A percentile compares a stretch with the other conserved stretches of the same genome.
These are phyloP conservation scores for Sebastes fasciatus DNA, from an alignment of 2,113 vertebrate species.

Conservation along the genomic window DNA sequence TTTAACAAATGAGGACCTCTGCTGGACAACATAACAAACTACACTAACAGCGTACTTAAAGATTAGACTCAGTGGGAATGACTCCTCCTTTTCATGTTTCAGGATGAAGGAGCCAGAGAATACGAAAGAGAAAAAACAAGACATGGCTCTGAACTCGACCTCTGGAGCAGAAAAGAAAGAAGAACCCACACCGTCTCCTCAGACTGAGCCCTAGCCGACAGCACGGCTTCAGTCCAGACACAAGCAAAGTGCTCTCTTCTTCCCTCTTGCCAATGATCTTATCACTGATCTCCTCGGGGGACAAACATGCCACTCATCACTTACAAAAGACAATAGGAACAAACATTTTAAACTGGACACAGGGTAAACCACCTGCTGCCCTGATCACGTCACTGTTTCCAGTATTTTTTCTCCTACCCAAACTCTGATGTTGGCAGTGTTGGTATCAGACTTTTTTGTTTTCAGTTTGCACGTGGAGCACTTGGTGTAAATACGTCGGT, in stretches of 20 bases:
- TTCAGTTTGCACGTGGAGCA: constrained; percentile 41
- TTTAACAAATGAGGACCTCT: constrained; percentile 57
- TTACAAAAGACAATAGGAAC: background rate
- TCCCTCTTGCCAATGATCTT: background rate
- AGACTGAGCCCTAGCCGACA: constrained; percentile 64
- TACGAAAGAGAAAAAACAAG: constrained; percentile 75
- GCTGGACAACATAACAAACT: constrained; percentile 51
- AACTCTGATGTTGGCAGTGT: constrained; percentile 10
- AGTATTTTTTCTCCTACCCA: background rate
- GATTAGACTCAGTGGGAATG: background rate
- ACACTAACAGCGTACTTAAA: constrained; percentile 14
- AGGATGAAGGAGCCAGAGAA: constrained; percentile 76
- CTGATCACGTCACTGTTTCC: background rate
- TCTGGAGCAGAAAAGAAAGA: constrained; percentile 68
- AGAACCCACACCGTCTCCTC: constrained; percentile 48
- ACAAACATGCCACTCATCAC: background rate
- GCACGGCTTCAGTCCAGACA: background rate
- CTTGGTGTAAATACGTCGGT: constrained; percentile 18
- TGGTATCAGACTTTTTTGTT: constrained; percentile 1
- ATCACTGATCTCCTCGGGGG: constrained; percentile 10
- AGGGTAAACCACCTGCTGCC: constrained; percentile 31
- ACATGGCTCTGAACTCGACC: constrained; percentile 72
- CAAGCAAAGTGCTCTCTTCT: background rate
- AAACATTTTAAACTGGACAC: constrained; percentile 7
- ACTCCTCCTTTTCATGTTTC: constrained; percentile 35